These are phyloP conservation scores for Drymodes brunneopygia DNA, from an alignment of 2,113 vertebrate species.

Conservation along the genomic window DNA sequence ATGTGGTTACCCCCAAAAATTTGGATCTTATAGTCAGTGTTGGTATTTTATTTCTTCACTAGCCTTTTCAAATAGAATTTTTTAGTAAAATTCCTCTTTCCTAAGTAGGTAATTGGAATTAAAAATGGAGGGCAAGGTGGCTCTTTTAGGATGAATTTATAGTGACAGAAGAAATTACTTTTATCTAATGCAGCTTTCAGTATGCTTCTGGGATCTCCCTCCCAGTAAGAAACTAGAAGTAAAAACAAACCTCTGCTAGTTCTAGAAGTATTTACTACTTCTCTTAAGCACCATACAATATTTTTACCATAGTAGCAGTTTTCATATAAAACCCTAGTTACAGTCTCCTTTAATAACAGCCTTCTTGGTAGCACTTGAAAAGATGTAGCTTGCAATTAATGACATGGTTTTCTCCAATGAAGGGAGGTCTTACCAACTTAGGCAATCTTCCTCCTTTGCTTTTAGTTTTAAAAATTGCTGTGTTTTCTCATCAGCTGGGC, in stretches of 20 bases:
- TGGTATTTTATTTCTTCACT: no score
- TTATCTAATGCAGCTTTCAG: no score
- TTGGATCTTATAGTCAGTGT: no score
- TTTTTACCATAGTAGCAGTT: neutral
- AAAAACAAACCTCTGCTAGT: neutral
- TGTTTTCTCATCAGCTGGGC: neutral
- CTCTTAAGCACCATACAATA: neutral
- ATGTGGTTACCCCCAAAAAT: neutral
- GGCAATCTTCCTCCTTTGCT: neutral
- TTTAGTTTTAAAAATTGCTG: neutral
- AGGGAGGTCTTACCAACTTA: neutral
- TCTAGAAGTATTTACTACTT: neutral
- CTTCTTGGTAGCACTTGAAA: neutral
- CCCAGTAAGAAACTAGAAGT: neutral
- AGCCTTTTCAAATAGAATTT: no score
- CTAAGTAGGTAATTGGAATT: no score
- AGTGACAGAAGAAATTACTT: no score
- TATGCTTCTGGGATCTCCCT: no score
- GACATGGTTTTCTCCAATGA: neutral
- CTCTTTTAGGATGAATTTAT: no score
- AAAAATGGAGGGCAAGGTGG: no score
- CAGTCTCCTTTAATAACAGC: neutral
- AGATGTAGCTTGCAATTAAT: neutral
- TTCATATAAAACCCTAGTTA: neutral
- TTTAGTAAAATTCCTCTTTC: no score